A percentile compares a stretch with the other conserved stretches of the same genome.
Conservation (phyloP, 2,888 invertebrate species). For the Macropis europaea region DNA sequence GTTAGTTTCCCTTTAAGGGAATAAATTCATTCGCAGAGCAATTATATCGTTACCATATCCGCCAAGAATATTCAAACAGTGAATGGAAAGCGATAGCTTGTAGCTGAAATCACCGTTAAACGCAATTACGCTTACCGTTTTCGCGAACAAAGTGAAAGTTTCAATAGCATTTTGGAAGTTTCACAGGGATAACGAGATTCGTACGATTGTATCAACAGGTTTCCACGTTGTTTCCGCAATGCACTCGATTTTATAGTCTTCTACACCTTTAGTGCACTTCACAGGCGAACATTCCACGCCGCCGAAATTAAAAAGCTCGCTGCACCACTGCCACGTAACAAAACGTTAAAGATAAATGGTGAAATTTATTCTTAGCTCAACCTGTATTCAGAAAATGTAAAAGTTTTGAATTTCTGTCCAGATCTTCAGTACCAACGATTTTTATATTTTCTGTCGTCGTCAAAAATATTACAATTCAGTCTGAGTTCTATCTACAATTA, state of each 20-base stretch:
- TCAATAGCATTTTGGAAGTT: constrained; percentile 1
- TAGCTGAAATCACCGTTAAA: background rate
- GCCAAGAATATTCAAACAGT: background rate
- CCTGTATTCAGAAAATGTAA: no score
- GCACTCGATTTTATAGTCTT: background rate
- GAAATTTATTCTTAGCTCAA: no score
- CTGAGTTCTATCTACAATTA: no score
- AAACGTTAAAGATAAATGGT: no score
- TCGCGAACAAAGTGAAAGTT: background rate
- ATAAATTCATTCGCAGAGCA: background rate
- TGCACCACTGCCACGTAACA: no score
- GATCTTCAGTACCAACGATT: no score
- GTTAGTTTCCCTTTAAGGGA: background rate
- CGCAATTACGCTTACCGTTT: background rate
- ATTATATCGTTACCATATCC: background rate
- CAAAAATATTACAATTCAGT: no score
- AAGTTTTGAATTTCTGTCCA: no score
- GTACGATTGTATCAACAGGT: constrained; percentile 29
- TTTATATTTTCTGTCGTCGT: no score
- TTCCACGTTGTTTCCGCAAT: constrained; percentile 1
- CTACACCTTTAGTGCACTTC: background rate
- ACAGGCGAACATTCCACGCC: background rate
- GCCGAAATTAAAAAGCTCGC: background rate
- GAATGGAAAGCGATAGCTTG: background rate
- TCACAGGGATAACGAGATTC: background rate